Conservation (phyloP, 2,888 invertebrate genomes). For the Drosophila hamatofila region DNA sequence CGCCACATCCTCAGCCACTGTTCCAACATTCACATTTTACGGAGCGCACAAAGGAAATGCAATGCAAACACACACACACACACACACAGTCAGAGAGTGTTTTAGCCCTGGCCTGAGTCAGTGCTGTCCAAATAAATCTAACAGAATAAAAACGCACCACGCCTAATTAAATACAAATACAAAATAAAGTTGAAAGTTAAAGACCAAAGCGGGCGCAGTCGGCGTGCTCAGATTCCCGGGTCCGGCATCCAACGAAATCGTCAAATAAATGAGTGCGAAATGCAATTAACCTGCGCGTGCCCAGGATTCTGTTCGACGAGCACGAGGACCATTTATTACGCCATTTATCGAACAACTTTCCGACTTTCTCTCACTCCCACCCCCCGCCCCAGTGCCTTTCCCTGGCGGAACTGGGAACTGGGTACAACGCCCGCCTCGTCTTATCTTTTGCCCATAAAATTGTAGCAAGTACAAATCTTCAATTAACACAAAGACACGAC, state of each 20-base stretch:
- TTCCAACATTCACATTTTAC: slow-evolving; percentile 3
- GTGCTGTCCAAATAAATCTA: slow-evolving; percentile 52
- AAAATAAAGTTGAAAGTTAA: slow-evolving; percentile 35
- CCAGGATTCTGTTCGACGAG: slow-evolving; percentile 41
- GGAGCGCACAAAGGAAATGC: slow-evolving; percentile 54
- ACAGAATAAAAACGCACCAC: slow-evolving; percentile 41
- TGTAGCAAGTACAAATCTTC: slow-evolving; percentile 73
- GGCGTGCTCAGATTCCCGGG: not conserved
- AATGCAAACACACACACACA: slow-evolving; percentile 40
- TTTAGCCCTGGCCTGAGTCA: slow-evolving; percentile 7
- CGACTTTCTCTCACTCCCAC: not conserved
- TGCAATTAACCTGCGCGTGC: slow-evolving; percentile 79
- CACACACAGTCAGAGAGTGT: not conserved
- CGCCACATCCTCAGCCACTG: slow-evolving; percentile 34
- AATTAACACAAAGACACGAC: slow-evolving; percentile 67
- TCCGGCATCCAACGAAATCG: slow-evolving; percentile 40
- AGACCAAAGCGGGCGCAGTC: slow-evolving; percentile 26
- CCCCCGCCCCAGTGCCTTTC: not conserved
- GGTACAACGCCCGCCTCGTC: not conserved
- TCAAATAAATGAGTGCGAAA: slow-evolving; percentile 71
- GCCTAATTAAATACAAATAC: slow-evolving; percentile 62
- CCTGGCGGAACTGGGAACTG: not conserved
- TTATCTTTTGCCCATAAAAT: slow-evolving; percentile 67
- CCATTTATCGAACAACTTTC: slow-evolving; percentile 64
- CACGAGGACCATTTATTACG: slow-evolving; percentile 59